A percentile compares a stretch with the other conserved stretches of the same genome.
These are phyloP conservation scores for Notamacropus eugenii DNA, from an alignment of 2,797 vertebrate species.

Conservation along the genomic window DNA sequence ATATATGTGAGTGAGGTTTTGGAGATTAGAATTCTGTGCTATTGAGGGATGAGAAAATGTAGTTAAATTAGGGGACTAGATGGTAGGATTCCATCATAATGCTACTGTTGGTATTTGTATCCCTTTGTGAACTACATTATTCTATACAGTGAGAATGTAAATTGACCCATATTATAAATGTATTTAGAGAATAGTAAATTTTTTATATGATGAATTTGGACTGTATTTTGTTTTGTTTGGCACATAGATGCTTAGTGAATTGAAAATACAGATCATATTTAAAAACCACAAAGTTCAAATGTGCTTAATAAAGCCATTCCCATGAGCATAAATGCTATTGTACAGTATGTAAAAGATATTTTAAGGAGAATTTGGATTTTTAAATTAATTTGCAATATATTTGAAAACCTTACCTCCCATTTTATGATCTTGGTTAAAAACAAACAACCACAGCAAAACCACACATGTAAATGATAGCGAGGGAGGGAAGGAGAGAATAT, in stretches of 20 bases:
- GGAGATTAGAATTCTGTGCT: background rate
- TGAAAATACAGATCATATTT: background rate
- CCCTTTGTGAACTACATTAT: background rate
- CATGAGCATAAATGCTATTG: background rate
- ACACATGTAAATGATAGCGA: background rate
- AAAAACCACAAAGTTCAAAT: background rate
- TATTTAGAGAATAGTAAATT: background rate
- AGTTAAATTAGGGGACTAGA: background rate
- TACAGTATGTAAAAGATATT: conserved; percentile 15
- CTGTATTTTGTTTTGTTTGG: background rate
- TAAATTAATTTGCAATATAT: background rate
- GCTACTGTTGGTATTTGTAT: background rate
- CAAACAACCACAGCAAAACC: background rate
- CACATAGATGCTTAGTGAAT: background rate
- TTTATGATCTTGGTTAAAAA: background rate
- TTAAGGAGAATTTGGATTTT: background rate
- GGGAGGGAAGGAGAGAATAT: background rate
- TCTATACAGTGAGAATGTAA: background rate
- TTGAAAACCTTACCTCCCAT: background rate
- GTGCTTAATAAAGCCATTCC: background rate
- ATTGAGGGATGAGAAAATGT: background rate
- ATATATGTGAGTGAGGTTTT: background rate
- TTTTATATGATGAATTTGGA: background rate
- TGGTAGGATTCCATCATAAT: background rate
- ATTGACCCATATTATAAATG: background rate